Evolutionary conservation across 2,113 vertebrate genomes (phyloP), one percentile per base, ranked within the genome.

Genomic region (Erinaceus europaeus): DNA sequence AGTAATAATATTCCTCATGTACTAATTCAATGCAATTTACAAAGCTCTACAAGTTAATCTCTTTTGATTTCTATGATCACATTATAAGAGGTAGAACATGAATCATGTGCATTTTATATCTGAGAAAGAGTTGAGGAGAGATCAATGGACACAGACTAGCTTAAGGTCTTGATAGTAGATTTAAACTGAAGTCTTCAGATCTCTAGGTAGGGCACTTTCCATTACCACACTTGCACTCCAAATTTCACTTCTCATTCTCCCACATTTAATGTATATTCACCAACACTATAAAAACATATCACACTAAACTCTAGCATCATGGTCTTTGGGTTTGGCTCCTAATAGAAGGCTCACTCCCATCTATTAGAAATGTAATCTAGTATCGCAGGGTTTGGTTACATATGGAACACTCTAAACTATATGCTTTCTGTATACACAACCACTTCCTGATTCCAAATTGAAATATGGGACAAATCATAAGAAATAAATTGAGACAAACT

Each of bases 361-460:
- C 64, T 89, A 61, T 78, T 52, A 32, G 5, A 89, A 53, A 65
- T 52, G 67, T 57, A 84, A 89, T 75, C 46, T 9, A 82, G 55
- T 42, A 90, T n/a, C 71, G 65, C 84, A 78, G 81, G 36, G 15
- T 92, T 92, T 74, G 48, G 68, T 93, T 93, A 75, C 65, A 55
- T 84, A 52, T 89, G 55, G 77, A 50, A 2, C 12, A 93, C 64
- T 67, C 48, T 59, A 84, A 95, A 95, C 79, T 89, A 75, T 17
- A 84, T 62, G 71, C 44, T 79, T 89, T 92, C 53, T 84, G 21
- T 78, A 65, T 6, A 61, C 61, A 53, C 9, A 78, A 78, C 87
- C 77, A 79, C 74, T 94, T 92, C 87, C 87, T 87, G 77, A 84
- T 91, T 93, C 81, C 53, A 64, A 48, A 84, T 67, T 81, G 77